Evolutionary conservation across 1,140 invertebrate genomes (phyloP), one percentile per base, ranked within the genome.

Genomic region (Drosophila sulfurigaster): DNA sequence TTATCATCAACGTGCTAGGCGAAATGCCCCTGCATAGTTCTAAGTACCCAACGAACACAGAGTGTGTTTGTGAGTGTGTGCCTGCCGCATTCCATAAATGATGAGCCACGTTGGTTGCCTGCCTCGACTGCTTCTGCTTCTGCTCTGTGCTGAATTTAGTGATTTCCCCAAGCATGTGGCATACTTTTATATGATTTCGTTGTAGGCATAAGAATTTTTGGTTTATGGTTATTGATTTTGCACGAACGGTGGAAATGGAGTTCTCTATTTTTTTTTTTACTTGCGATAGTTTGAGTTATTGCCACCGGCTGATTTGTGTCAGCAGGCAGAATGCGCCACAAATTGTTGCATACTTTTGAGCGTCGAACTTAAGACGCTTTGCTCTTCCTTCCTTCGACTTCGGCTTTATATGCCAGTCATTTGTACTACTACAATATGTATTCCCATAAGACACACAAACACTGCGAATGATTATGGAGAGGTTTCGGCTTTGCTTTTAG

Each of bases 131-230:
- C 16, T 10, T 6, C 59, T 15, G 8, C 16, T 10, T 6, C 35
- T 28, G 20, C 3, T 5, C 32, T 68, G 62, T 45, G 49, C 49
- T 74, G 85, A 87, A 88, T 87, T 88, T 88, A 89, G 80, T 87
- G 83, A 88, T 87, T 87, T 87, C 85, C 83, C 83, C 78, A 82
- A 88, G 83, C 85, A 88, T 83, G 73, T 88, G 83, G 83, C 83
- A 83, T 78, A 87, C 77, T 87, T 88, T 74, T 65, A 54, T 72
- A 81, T 62, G 66, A 70, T 78, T 75, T 67, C 73, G 78, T 81
- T 80, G 82, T 86, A 71, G 69, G 75, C 70, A 78, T 78, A 81
- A 72, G 75, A 68, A 73, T 77, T 80, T 16, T 83, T 59, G 66
- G 77, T 88, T 87, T 88, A 87, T 88, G 83, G 63, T 75, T 87